Conservation (phyloP, 2,113 vertebrate species). For the Thamnophis sirtalis region DNA sequence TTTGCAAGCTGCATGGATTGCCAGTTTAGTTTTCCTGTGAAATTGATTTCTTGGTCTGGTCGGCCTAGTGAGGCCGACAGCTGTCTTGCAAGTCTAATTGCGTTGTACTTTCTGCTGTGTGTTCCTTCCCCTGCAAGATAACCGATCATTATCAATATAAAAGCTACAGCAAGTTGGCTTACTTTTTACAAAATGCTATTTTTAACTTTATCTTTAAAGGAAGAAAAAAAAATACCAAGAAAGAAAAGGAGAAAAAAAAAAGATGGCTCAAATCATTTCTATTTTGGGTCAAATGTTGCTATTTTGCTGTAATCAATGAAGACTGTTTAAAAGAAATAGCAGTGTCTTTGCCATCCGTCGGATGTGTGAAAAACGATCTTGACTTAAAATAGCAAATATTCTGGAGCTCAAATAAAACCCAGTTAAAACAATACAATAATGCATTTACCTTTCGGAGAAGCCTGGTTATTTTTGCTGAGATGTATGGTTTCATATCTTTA, state of each 20-base stretch:
- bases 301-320: background rate
- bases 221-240: background rate
- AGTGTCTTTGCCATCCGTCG: background rate
- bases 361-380: background rate
- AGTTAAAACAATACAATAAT: background rate
- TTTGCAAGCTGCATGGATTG: background rate
- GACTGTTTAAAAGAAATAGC: background rate
- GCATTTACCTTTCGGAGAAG: background rate
- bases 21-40: background rate
- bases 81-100: background rate
- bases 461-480: background rate
- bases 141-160: background rate
- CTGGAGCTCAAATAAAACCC: background rate
- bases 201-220: background rate
- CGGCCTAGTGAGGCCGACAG: background rate
- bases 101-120: background rate
- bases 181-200: background rate
- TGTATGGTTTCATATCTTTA: background rate
- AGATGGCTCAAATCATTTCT: background rate
- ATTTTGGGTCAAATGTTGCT: background rate
- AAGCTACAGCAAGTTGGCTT: background rate
- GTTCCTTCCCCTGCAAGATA: background rate
- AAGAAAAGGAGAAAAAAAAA: background rate
- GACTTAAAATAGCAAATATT: background rate
- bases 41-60: background rate